Conservation (phyloP, 2,113 vertebrate genomes). For the Cyprinodon tularosa region DNA sequence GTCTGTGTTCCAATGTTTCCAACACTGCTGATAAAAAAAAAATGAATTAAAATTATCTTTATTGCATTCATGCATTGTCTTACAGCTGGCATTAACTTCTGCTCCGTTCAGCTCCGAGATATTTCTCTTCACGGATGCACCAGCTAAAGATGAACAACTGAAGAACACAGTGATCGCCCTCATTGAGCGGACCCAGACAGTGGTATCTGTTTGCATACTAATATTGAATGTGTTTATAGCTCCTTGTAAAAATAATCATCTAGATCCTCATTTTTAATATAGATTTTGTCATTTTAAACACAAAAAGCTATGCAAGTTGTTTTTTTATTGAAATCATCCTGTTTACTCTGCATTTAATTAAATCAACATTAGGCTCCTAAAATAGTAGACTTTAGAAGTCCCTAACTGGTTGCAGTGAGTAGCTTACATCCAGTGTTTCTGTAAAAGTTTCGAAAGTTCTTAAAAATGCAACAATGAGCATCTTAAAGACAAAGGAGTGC, state of each 20-base stretch:
- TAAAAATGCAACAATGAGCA: too few species aligned
- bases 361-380: too few species aligned
- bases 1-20: background rate
- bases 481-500: too few species aligned
- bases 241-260: background rate
- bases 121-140: constrained; percentile 74
- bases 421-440: too few species aligned
- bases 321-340: background rate
- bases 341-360: background rate
- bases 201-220: constrained; percentile 36
- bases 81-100: constrained; percentile 62
- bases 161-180: constrained; percentile 57
- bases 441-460: too few species aligned
- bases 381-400: too few species aligned
- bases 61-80: background rate
- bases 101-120: constrained; percentile 65
- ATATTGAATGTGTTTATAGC: background rate
- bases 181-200: constrained; percentile 63
- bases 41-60: background rate
- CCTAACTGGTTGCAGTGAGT: too few species aligned
- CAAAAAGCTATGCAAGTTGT: background rate
- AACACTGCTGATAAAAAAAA: background rate
- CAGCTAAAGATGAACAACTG: constrained; percentile 60
- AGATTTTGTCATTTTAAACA: background rate
- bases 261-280: background rate